A percentile compares a stretch with the other conserved stretches of the same genome.
Evolutionary conservation across 2,797 vertebrate genomes (phyloP).

Genomic region (Chiloscyllium punctatum): DNA sequence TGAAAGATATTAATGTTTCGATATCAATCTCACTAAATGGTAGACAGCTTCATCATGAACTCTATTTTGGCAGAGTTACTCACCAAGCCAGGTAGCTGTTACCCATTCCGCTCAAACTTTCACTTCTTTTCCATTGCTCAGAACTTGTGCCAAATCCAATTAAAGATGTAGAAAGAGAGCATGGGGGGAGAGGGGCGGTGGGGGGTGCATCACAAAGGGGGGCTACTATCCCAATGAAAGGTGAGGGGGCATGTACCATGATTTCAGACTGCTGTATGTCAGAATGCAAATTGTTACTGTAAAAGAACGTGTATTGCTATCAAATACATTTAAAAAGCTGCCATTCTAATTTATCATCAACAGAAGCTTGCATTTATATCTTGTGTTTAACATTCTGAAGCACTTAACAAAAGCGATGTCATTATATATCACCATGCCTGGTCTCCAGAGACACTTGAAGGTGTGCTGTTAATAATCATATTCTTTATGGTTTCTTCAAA

Average conservation of each 20-base stretch:
- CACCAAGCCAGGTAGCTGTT: neutral
- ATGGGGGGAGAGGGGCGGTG: neutral
- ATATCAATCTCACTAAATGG: neutral
- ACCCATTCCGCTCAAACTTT: neutral
- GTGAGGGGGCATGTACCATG: neutral
- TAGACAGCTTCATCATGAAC: neutral
- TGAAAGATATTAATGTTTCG: neutral
- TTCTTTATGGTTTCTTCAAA: constrained; percentile 18
- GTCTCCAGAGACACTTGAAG: neutral
- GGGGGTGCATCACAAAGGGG: no score
- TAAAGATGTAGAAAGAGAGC: neutral
- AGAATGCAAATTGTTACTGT: neutral
- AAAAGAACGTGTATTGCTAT: neutral
- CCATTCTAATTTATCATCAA: neutral
- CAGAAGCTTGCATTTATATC: neutral
- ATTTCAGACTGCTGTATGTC: neutral
- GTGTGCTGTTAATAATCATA: neutral
- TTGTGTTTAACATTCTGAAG: neutral
- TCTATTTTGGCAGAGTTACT: neutral
- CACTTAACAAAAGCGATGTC: neutral
- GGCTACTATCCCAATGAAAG: neutral
- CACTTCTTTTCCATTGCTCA: neutral
- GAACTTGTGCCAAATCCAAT: neutral
- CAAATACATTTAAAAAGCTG: neutral
- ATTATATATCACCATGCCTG: neutral